Base-by-base conservation (phyloP, 2,113 vertebrate species). In the Tragelaphus strepsiceros region DNA sequence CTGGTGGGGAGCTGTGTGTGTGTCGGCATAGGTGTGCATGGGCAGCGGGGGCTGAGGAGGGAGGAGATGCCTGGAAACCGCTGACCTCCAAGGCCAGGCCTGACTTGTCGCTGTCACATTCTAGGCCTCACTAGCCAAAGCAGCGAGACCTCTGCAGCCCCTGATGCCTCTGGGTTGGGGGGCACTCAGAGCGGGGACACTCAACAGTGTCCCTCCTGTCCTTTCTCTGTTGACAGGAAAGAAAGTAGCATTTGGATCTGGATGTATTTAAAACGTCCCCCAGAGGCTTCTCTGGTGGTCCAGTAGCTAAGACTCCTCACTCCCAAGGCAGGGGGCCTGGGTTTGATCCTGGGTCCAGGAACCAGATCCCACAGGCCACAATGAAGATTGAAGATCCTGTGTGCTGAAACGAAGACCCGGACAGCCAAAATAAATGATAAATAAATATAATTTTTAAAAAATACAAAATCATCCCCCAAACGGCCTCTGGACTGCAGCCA, bases 141-240 rank as follows among this genome's bases (percentile, higher is more conserved):
- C 53, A 54, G 21, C 19, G 17, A 64, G 43, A 54, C 22, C 28
- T 14, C 30, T 2, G 6, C 17, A 78, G 51, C 10, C 74, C 30
- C 71, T n/a, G 28, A 74, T 35, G 51, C 56, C 81, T 15, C n/a
- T 14, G 14, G 15, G 19, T 39, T 71, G 35, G 19, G 43, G 8
- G 15, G 2, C 0, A 1, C 10, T 74, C 43, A 39, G 6, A 74
- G 62, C 2, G 1, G 28, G 61, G n/a, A 59, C 11, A 24, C 64
- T 71, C 53, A 74, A 77, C 54, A 24, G 51, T 32, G 64, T 90
- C 90, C 43, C 93, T 93, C 58, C 22, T 2, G 17, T 83, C 90
- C 90, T 90, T 82, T 82, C 87, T 24, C 35, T 56, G 64, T 43
- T 90, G 77, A 97, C 94, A 98, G 98, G 97, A 98, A 98, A 97